These are phyloP conservation scores for Thunnus albacares DNA, from an alignment of 2,797 vertebrate genomes.

Conservation along the genomic window DNA sequence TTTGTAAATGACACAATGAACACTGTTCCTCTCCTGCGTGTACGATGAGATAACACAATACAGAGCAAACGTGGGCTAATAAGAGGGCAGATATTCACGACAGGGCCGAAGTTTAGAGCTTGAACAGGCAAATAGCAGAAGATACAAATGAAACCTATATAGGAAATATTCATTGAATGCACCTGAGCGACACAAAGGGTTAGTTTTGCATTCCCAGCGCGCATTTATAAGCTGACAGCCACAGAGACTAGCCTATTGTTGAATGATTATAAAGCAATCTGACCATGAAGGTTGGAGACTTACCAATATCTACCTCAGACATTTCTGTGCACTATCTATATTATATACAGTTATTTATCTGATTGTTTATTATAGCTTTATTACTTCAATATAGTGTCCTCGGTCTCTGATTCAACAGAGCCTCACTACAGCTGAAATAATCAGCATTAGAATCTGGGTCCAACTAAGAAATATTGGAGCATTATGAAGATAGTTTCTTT, in stretches of 20 bases:
- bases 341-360: conserved; percentile 47
- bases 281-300: conserved; percentile 9
- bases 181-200: conserved; percentile 50
- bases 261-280: conserved; percentile 39
- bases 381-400: conserved; percentile 19
- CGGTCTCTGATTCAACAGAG: conserved; percentile 34
- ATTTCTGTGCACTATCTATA: conserved; percentile 45
- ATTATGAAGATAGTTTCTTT: conserved; percentile 19
- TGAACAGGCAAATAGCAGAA: conserved; percentile 71
- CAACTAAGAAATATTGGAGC: conserved; percentile 6
- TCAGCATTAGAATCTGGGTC: conserved; percentile 1
- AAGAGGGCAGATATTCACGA: conserved; percentile 40
- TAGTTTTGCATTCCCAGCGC: conserved; percentile 42
- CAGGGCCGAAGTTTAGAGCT: conserved; percentile 37
- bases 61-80: conserved; percentile 5
- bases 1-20: conserved; percentile 22
- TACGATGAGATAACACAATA: background rate
- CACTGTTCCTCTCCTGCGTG: conserved; percentile 22
- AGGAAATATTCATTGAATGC: conserved; percentile 52
- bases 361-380: conserved; percentile 31
- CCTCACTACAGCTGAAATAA: conserved; percentile 14
- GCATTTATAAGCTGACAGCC: conserved; percentile 27
- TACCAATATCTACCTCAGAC: conserved; percentile 34
- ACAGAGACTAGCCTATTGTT: conserved; percentile 30
- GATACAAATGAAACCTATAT: conserved; percentile 73